Percentiles rank a stretch among this genome's conserved stretches.
Evolutionary conservation across 2,113 vertebrate species (phyloP).

Genomic region (Trogon melanurus): DNA sequence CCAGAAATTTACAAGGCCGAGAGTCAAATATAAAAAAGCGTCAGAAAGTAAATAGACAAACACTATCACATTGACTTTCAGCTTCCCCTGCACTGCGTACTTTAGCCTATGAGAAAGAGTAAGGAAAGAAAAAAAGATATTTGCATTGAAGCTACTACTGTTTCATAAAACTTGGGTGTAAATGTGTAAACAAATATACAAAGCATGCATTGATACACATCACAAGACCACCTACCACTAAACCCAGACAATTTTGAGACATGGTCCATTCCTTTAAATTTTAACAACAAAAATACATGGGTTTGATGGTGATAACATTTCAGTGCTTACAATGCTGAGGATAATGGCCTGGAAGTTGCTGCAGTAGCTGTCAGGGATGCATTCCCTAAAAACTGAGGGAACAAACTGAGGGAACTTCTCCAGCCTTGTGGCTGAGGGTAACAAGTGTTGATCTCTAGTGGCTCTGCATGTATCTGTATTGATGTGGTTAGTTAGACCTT

Average conservation of each 20-base stretch:
- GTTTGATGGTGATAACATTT: background rate
- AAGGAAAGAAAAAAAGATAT: background rate
- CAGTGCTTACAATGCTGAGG: background rate
- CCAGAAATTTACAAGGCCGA: background rate
- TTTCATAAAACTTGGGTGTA: background rate
- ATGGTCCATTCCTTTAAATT: background rate
- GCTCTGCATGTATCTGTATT: background rate
- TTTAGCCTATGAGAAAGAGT: background rate
- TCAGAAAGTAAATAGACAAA: slow-evolving; percentile 33
- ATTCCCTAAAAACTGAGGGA: background rate
- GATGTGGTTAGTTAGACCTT: background rate
- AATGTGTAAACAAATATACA: background rate
- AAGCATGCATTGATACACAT: background rate
- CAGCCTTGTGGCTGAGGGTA: background rate
- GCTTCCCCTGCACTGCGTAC: background rate
- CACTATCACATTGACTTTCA: background rate
- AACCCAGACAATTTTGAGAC: background rate
- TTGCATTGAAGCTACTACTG: background rate
- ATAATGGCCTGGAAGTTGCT: background rate
- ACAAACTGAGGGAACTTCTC: background rate
- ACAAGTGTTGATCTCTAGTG: background rate
- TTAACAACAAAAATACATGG: background rate
- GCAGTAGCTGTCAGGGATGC: background rate
- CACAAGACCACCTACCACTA: background rate
- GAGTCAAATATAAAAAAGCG: slow-evolving; percentile 31